These are phyloP conservation scores for Timema podura DNA, from an alignment of 2,888 invertebrate species.

Conservation along the genomic window DNA sequence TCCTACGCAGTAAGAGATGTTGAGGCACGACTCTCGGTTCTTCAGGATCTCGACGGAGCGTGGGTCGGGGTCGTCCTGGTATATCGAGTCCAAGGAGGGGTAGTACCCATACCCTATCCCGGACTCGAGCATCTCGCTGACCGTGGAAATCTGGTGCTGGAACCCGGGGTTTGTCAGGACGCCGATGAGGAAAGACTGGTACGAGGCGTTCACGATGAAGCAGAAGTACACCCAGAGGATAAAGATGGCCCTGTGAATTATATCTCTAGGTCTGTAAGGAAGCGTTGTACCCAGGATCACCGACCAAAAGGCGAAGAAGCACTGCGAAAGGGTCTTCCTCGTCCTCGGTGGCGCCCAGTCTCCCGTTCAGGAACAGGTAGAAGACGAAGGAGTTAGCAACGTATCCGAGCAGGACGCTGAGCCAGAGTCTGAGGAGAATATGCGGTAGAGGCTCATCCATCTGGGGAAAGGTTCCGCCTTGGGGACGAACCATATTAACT, in stretches of 20 bases:
- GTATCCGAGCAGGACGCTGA: not conserved
- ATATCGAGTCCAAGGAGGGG: not conserved
- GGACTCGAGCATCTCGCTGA: constrained; percentile 8
- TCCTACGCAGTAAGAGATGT: too few species aligned
- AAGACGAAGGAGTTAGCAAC: not conserved
- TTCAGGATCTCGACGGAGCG: too few species aligned
- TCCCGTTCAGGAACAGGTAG: not conserved
- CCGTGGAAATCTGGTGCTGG: constrained; percentile 14
- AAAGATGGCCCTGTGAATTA: constrained; percentile 1
- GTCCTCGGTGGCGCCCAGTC: not conserved
- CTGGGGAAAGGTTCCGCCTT: constrained; percentile 46
- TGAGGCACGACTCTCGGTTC: too few species aligned
- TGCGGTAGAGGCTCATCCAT: constrained; percentile 41
- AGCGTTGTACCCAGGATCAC: constrained; percentile 14
- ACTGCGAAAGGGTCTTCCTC: not conserved
- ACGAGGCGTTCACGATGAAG: constrained; percentile 1
- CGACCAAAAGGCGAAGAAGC: constrained; percentile 17
- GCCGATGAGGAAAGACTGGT: constrained; percentile 18
- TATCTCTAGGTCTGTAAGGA: not conserved
- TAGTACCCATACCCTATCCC: not conserved
- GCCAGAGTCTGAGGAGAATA: constrained; percentile 11
- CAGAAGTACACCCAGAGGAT: constrained; percentile 15
- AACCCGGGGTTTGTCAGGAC: constrained; percentile 14
- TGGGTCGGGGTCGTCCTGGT: not conserved
- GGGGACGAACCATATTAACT: constrained; percentile 46